A percentile compares a stretch with the other conserved stretches of the same genome.
Evolutionary conservation across 2,888 invertebrate species (phyloP).

Genomic region (Papilio elwesi): DNA sequence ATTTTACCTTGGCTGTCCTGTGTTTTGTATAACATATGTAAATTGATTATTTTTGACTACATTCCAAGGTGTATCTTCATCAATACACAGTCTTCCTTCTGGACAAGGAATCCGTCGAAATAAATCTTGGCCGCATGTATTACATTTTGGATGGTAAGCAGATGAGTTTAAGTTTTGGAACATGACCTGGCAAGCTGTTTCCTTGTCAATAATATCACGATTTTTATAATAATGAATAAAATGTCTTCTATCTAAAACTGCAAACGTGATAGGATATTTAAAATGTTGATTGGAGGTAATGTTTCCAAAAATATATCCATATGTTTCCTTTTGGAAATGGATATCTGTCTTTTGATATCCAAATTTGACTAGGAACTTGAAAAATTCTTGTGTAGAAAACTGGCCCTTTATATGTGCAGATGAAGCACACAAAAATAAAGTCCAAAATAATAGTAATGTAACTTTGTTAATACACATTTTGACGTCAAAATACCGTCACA

Average conservation of each 20-base stretch:
- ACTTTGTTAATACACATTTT: constrained; percentile 66
- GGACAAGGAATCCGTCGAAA: constrained; percentile 94
- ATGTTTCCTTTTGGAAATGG: constrained; percentile 92
- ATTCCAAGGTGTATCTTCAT: constrained; percentile 93
- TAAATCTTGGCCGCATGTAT: constrained; percentile 89
- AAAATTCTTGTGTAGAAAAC: constrained; percentile 87
- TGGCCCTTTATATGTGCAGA: constrained; percentile 73
- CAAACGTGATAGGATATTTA: constrained; percentile 89
- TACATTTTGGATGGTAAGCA: constrained; percentile 94
- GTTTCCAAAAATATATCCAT: constrained; percentile 98
- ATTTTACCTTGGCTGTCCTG: constrained; percentile 94
- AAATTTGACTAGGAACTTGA: constrained; percentile 96
- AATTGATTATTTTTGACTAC: constrained; percentile 96
- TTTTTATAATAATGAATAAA: constrained; percentile 96
- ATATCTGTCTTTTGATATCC: constrained; percentile 98
- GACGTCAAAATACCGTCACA: constrained; percentile 45
- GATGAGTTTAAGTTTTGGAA: constrained; percentile 91
- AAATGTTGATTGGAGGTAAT: constrained; percentile 89
- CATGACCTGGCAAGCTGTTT: constrained; percentile 92
- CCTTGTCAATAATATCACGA: constrained; percentile 85
- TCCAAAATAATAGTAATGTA: constrained; percentile 60
- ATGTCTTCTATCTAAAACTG: constrained; percentile 94
- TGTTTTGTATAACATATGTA: constrained; percentile 96
- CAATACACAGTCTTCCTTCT: constrained; percentile 89
- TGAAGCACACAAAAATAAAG: constrained; percentile 58